Conservation (phyloP, 2,888 invertebrate species). For the Scelioninae gen. 1 region DNA sequence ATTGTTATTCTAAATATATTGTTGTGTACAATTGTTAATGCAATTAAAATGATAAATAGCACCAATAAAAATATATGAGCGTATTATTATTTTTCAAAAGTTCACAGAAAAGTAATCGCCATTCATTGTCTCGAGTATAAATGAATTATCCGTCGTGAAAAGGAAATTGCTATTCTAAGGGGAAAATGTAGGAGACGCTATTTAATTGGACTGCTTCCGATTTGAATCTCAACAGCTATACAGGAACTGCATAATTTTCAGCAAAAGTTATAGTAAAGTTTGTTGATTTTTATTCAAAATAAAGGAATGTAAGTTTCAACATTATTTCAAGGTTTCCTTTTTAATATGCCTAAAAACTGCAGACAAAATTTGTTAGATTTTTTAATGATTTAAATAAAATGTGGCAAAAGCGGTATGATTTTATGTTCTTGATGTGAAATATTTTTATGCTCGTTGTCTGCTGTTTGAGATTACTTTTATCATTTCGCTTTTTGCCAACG, state of each 20-base stretch:
- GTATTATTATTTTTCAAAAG: constrained; percentile 9
- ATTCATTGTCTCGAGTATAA: constrained; percentile 35
- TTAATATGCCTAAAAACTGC: neutral
- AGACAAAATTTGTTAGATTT: too few relatives aligned
- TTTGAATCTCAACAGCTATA: constrained; percentile 26
- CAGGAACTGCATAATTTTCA: constrained; percentile 16
- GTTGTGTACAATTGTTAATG: neutral
- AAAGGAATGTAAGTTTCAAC: neutral
- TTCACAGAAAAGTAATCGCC: constrained; percentile 11
- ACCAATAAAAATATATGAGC: neutral
- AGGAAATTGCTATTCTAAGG: constrained; percentile 31
- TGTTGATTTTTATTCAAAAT: neutral
- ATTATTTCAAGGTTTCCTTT: neutral
- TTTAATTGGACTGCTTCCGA: constrained; percentile 31
- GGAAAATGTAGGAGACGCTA: constrained; percentile 36
- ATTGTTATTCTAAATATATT: neutral
- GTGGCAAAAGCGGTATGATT: too few relatives aligned
- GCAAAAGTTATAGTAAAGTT: constrained; percentile 6
- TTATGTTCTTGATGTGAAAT: too few relatives aligned
- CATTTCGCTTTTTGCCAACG: constrained; percentile 1
- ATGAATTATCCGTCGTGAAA: constrained; percentile 40
- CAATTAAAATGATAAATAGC: neutral
- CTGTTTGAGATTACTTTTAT: constrained; percentile 1
- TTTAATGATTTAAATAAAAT: too few relatives aligned
- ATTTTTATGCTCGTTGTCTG: neutral